Percentiles rank a stretch among this genome's conserved stretches.
Evolutionary conservation across 1,140 invertebrate species (phyloP).

Genomic region (Eriosoma lanigerum): DNA sequence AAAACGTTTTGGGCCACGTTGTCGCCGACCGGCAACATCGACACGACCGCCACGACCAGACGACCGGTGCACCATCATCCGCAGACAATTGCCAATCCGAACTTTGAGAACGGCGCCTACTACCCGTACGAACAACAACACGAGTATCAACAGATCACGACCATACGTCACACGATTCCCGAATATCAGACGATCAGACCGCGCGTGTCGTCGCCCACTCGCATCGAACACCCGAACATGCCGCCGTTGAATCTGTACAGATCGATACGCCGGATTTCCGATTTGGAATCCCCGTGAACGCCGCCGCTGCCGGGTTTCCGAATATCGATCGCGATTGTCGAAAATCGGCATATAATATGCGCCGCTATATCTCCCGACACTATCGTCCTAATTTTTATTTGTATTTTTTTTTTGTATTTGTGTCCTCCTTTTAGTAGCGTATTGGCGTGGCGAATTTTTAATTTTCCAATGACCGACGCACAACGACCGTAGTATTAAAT

Average conservation of each 20-base stretch:
- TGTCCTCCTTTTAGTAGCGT: too few relatives aligned
- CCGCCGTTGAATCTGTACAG: slow-evolving; percentile 71
- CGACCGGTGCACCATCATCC: slow-evolving; percentile 45
- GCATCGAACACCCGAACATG: slow-evolving; percentile 77
- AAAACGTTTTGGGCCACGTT: slow-evolving; percentile 70
- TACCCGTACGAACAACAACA: slow-evolving; percentile 42
- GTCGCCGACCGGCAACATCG: slow-evolving; percentile 73
- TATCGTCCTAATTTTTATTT: too few relatives aligned
- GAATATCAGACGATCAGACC: slow-evolving; percentile 62
- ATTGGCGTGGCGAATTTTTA: too few relatives aligned
- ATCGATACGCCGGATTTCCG: slow-evolving; percentile 27
- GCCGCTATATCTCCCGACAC: too few relatives aligned
- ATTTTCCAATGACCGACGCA: too few relatives aligned
- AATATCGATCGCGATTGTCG: background rate
- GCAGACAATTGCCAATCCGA: slow-evolving; percentile 43
- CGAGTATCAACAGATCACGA: slow-evolving; percentile 33
- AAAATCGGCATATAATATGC: background rate
- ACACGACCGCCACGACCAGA: slow-evolving; percentile 58
- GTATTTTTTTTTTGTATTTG: too few relatives aligned
- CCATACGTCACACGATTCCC: slow-evolving; percentile 57
- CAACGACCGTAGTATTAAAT: too few relatives aligned
- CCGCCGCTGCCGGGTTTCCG: background rate
- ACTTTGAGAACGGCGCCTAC: slow-evolving; percentile 47
- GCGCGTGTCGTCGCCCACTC: slow-evolving; percentile 73
- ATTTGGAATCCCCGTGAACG: slow-evolving; percentile 32